Percentiles rank a stretch among this genome's conserved stretches.
phyloP scores from a whole-genome alignment of 2,797 vertebrate species.

The Pseudochaenichthys georgianus region DNA sequence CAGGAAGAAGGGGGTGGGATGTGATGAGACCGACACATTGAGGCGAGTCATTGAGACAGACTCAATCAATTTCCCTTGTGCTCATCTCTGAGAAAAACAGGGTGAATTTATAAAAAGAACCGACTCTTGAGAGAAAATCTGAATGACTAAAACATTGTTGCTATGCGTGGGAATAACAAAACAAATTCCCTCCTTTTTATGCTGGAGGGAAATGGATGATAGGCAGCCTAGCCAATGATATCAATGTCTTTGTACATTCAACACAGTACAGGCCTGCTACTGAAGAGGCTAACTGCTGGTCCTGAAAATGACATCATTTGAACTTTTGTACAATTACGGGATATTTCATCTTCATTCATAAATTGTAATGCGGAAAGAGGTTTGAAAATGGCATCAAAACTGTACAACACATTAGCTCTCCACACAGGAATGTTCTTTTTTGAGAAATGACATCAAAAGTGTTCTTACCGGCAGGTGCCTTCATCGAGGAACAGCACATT shows the following conservation, averaged over 20 bases:
- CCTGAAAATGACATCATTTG: slow-evolving; percentile 25
- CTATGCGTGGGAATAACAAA: slow-evolving; percentile 8
- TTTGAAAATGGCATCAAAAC: slow-evolving; percentile 36
- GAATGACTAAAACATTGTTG: slow-evolving; percentile 38
- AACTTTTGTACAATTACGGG: slow-evolving; percentile 54
- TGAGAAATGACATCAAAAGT: slow-evolving; percentile 18
- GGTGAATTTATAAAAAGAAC: background rate
- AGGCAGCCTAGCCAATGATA: slow-evolving; percentile 19
- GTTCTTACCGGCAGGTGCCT: slow-evolving; percentile 18
- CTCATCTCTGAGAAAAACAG: background rate
- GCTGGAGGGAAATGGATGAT: slow-evolving; percentile 29
- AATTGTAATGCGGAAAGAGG: slow-evolving; percentile 10
- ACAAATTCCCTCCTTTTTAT: slow-evolving; percentile 18
- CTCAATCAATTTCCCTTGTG: slow-evolving; percentile 56
- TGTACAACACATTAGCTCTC: slow-evolving; percentile 31
- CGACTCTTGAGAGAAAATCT: slow-evolving; percentile 12
- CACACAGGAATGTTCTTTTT: slow-evolving; percentile 44
- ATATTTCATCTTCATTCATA: slow-evolving; percentile 31
- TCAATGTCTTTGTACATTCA: slow-evolving; percentile 71
- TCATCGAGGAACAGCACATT: slow-evolving; percentile 18
- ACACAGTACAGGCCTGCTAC: slow-evolving; percentile 69
- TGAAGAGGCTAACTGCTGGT: slow-evolving; percentile 68
- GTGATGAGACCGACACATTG: background rate
- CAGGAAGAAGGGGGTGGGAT: background rate
- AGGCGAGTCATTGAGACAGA: slow-evolving; percentile 13